Evolutionary conservation across 2,888 invertebrate genomes (phyloP).

Genomic region (Lochmaea crataegi): DNA sequence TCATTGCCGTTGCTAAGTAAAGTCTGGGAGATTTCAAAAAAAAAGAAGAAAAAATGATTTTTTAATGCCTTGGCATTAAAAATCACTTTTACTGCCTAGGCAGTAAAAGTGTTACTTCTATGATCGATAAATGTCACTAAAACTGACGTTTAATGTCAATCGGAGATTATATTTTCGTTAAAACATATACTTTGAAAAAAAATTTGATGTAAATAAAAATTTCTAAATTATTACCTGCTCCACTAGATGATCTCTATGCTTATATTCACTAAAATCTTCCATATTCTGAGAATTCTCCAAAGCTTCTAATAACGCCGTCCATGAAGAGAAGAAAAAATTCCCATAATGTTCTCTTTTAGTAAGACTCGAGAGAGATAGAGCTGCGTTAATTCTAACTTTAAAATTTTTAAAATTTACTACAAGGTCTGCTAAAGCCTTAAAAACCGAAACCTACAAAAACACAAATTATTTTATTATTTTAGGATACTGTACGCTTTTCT

Average conservation of each 20-base stretch:
- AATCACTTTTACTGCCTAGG: no score
- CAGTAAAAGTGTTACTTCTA: no score
- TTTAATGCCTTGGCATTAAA: no score
- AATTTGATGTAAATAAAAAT: background rate
- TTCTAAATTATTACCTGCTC: slow-evolving; percentile 73
- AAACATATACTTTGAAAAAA: no score
- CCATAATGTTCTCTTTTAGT: slow-evolving; percentile 73
- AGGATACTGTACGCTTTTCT: no score
- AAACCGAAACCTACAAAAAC: slow-evolving; percentile 70
- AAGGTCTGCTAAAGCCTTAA: slow-evolving; percentile 73
- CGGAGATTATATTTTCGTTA: no score
- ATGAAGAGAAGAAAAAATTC: slow-evolving; percentile 71
- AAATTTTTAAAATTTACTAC: slow-evolving; percentile 83
- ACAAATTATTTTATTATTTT: background rate
- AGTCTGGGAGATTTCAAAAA: no score
- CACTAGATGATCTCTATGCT: slow-evolving; percentile 86
- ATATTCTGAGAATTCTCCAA: slow-evolving; percentile 83
- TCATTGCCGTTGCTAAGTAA: no score
- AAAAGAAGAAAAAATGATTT: no score
- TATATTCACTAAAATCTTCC: slow-evolving; percentile 85
- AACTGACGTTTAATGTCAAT: no score
- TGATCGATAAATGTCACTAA: no score
- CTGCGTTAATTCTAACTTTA: slow-evolving; percentile 91
- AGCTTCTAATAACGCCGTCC: slow-evolving; percentile 79
- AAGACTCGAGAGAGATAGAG: slow-evolving; percentile 78